These are phyloP conservation scores for Danio kyathit DNA, from an alignment of 2,797 vertebrate genomes.

Conservation along the genomic window DNA sequence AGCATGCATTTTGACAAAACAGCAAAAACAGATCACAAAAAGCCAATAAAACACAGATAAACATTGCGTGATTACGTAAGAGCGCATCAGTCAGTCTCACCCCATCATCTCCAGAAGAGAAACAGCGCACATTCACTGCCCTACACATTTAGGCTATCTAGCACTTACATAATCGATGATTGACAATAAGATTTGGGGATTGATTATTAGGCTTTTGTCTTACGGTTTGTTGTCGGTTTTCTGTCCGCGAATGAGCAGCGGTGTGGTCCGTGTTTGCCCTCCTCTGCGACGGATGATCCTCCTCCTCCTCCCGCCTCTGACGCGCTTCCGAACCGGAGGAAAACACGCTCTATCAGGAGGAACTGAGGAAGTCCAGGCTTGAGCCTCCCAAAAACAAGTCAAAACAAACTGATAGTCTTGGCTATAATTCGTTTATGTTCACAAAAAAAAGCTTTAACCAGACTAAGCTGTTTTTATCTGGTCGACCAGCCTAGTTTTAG, in stretches of 20 bases:
- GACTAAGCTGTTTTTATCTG: no score
- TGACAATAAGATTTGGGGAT: conserved; percentile 47
- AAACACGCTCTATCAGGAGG: neutral
- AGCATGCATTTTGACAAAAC: neutral
- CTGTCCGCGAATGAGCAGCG: conserved; percentile 63
- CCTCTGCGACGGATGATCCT: conserved; percentile 69
- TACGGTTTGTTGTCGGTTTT: conserved; percentile 71
- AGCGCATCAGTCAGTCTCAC: conserved; percentile 69
- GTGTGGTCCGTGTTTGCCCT: conserved; percentile 68
- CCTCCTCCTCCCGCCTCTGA: conserved; percentile 57
- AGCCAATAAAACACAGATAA: neutral
- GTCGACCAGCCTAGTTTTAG: no score
- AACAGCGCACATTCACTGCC: conserved; percentile 39
- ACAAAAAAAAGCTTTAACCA: no score
- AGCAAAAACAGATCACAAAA: neutral
- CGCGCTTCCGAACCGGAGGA: conserved; percentile 72
- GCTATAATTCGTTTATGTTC: no score
- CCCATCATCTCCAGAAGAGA: conserved; percentile 72
- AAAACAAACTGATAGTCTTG: neutral
- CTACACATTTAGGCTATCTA: conserved; percentile 53
- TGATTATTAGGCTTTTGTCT: conserved; percentile 65
- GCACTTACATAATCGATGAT: conserved; percentile 54
- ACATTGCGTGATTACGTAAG: conserved; percentile 68
- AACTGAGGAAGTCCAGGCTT: neutral
- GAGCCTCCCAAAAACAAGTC: neutral